Evolutionary conservation across 1,140 invertebrate species (phyloP), one percentile per base, ranked within the genome.

Genomic region (Aradophagus sp.): DNA sequence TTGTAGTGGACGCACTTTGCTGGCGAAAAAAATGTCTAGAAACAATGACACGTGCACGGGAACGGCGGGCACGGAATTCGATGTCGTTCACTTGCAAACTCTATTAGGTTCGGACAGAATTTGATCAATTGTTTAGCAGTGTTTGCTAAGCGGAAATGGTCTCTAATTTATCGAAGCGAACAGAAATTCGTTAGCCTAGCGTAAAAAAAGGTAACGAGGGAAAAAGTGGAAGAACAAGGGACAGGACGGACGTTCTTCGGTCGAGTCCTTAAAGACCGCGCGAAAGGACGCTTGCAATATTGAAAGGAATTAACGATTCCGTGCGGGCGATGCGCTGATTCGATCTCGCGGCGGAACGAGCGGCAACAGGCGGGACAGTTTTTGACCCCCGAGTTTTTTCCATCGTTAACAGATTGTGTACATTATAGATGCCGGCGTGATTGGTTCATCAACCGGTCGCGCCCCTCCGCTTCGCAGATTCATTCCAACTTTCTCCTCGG

Each of bases 341-440:
- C 48, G 50, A 67, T 65, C 56, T 39, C 52, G 56, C 16, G 41
- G 38, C 6, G 20, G 29, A 48, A 31, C n/a, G 16, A 41, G 31
- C 35, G 44, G 55, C 59, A 56, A 69, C 17, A 41, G 23, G 38
- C 29, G 11, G 36, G 16, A 23, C 4, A 11, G 41, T 7, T 41
- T 67, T 62, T 73, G 53, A 59, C 41, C 67, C 52, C 44, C 58
- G 61, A 42, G 34, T 50, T 63, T 36, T 44, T 47, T 52, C 61
- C 58, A 75, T 69, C 73, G 77, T 81, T 80, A 81, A 79, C 75
- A 73, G 78, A 55, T 75, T 82, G 80, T 81, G 78, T 83, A 81
- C 80, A 82, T 83, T 82, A 81, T 83, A 80, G 74, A 82, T 83
- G 77, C 72, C 61, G 55, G 39, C 67, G 77, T 80, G 79, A 82